Evolutionary conservation across 2,888 invertebrate genomes (phyloP), one percentile per base, ranked within the genome.

Genomic region (Idaea straminata): DNA sequence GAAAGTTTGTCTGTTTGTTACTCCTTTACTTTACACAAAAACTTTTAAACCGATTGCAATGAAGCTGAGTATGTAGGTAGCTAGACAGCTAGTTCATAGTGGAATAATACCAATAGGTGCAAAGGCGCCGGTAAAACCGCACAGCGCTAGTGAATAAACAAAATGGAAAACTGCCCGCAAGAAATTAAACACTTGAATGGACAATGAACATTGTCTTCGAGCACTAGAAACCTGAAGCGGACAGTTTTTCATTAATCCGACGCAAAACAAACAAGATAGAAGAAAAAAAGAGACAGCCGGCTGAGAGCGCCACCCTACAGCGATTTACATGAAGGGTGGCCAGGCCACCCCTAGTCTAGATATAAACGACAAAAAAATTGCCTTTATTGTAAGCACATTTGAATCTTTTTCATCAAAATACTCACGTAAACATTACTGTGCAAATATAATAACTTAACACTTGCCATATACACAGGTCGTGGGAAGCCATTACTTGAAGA

Each of bases 211-310:
- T 47, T 47, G 47, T 60, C n/a, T 35, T 38, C 47, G 38, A 47
- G 35, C 47, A 34, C 62, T 63, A 64, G 47, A 13, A 47, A 47
- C 47, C 47, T 47, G 47, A 47, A 47, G 72, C 59, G 62, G 73
- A 69, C 72, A 73, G 77, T 81, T 85, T 86, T 85, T 82, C 82
- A 87, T 86, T 85, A 84, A 83, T 83, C 79, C 80, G 72, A 72
- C 78, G 66, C 78, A 80, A 83, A 83, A 84, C 73, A 82, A 83
- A 82, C 47, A 47, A 47, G 47, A 10, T 47, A 47, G 47, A 83
- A 72, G 73, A 79, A 77, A 64, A 66, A 78, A 83, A 83, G 79
- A 71, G 47, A 47, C 74, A 72, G 74, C 76, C 77, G 78, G 72
- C 71, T 10, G 72, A 65, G 77, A 79, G 79, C 75, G 71, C 74